phyloP scores from a whole-genome alignment of 1,140 invertebrate genomes.

The Drusus annulatus region DNA sequence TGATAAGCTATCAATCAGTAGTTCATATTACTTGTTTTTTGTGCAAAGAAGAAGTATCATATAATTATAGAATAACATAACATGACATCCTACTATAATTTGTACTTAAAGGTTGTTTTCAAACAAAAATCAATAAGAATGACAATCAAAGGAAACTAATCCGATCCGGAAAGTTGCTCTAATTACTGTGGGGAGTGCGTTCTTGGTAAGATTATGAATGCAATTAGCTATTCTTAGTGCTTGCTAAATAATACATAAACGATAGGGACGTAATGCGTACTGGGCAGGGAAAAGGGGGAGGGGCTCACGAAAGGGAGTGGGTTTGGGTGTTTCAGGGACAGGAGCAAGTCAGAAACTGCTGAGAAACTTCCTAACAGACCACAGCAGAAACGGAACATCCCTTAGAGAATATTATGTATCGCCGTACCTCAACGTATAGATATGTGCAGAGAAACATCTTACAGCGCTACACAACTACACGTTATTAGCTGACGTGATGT shows the following conservation, averaged over 20 bases:
- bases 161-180: neutral
- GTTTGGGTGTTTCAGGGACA: slow-evolving; percentile 7
- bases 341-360: slow-evolving; percentile 32
- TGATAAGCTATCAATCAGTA: no score
- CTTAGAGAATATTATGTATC: slow-evolving; percentile 1
- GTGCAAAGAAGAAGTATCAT: no score
- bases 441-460: no score
- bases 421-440: no score
- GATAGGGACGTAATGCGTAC: slow-evolving; percentile 55
- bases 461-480: no score
- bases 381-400: slow-evolving; percentile 41
- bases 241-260: slow-evolving; percentile 54
- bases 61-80: no score
- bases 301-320: neutral
- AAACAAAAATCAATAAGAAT: no score
- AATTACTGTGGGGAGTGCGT: slow-evolving; percentile 4
- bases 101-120: no score
- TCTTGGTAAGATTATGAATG: slow-evolving; percentile 17
- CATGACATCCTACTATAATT: no score
- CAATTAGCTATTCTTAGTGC: slow-evolving; percentile 53
- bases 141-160: no score
- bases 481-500: no score
- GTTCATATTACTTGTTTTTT: no score
- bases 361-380: slow-evolving; percentile 52
- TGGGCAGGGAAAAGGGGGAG: neutral